Base-by-base conservation (phyloP, 2,888 invertebrate genomes). In the Cryptosula pallasiana region DNA sequence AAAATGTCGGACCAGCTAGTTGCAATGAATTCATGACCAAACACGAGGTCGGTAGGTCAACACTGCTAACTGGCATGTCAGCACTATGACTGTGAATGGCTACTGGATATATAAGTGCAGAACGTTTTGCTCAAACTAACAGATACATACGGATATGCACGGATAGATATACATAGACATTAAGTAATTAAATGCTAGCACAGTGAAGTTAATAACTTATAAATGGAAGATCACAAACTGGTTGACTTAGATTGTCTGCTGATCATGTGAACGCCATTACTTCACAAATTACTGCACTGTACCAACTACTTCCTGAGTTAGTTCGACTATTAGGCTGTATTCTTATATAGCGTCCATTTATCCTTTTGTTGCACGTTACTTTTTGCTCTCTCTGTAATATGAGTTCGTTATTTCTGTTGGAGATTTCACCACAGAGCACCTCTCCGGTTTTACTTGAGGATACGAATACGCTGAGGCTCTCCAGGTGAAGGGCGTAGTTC, bases 261-360 rank as follows among this genome's bases (percentile, higher is more conserved):
- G 32, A 57, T 70, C 45, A 70, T 2, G 36, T 54, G 70, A 54
- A 87, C 32, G 87, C 85, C 80, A 85, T 83, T 9, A 87, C 87
- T 79, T 87, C 87, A 76, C 87, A 87, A 27, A 87, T 79, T 29
- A 87, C 86, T 35, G 87, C 85, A 69, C 86, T 86, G 79, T 87
- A 87, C 23, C 87, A 80, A 69, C 85, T 78, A 69, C 86, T 80
- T 76, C 29, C 32, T 5, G 32, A 63, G 9, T 86, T 84, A 54
- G 84, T 82, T 20, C 85, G 83, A 34, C 87, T 87, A 77, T 84
- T 84, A 1, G 87, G 87, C 76, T 87, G 86, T 69, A 87, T 84
- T 77, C 87, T 86, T 32, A 87, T 83, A 76, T 86, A 87, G 3
- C 87, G 82, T 2, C 87, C 87, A 32, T 79, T 77, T 73, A 82